A percentile compares a stretch with the other conserved stretches of the same genome.
phyloP scores from a whole-genome alignment of 2,797 vertebrate species.

The Eremophila alpestris region DNA sequence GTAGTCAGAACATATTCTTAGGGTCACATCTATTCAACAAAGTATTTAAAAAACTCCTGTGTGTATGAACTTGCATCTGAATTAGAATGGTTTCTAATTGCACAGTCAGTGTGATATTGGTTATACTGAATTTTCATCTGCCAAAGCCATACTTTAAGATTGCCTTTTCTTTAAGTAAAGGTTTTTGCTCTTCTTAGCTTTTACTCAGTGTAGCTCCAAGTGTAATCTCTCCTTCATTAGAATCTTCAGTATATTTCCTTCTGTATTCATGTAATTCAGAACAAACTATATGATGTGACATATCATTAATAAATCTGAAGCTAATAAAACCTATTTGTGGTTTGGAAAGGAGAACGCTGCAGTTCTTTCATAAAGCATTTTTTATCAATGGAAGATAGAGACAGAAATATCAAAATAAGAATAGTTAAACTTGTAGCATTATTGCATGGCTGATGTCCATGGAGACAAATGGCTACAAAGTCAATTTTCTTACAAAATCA shows the following conservation, averaged over 20 bases:
- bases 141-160: background rate
- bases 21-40: background rate
- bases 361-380: background rate
- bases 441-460: background rate
- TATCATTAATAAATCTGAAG: background rate
- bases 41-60: background rate
- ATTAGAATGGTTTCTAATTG: background rate
- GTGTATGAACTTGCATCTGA: background rate
- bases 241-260: background rate
- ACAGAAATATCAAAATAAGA: background rate
- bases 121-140: background rate
- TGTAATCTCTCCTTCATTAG: background rate
- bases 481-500: background rate
- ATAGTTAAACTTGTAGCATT: background rate
- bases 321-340: background rate
- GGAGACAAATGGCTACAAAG: background rate
- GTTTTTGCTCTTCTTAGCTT: background rate
- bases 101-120: background rate
- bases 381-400: background rate
- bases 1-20: background rate
- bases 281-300: background rate
- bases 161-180: background rate
- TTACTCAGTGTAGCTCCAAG: background rate
- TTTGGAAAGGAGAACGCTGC: background rate
- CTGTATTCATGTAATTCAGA: background rate